These are phyloP conservation scores for Paradisaea rubra DNA, from an alignment of 2,113 vertebrate species.

Conservation along the genomic window DNA sequence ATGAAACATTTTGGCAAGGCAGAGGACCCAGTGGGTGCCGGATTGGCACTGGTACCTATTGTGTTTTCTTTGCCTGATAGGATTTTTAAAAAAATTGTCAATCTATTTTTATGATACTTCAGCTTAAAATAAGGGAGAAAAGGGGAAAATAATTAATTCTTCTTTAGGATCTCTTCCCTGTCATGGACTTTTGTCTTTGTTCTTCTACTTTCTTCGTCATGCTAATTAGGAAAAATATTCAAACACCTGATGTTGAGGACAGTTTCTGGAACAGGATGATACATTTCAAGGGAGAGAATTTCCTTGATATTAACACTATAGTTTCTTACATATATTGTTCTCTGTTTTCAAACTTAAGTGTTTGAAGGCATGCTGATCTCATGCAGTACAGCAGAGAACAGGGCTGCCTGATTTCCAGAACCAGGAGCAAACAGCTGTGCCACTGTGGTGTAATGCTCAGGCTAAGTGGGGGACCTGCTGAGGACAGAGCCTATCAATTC, in stretches of 20 bases:
- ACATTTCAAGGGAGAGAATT: not conserved
- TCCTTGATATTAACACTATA: not conserved
- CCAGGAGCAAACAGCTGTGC: not conserved
- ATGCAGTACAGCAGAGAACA: not conserved
- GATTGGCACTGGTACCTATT: not conserved
- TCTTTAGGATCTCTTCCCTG: not conserved
- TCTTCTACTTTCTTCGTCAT: not conserved
- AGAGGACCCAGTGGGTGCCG: not conserved
- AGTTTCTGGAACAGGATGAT: not conserved
- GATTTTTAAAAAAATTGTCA: not conserved
- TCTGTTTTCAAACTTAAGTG: not conserved
- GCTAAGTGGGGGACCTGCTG: not conserved
- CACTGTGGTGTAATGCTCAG: not conserved
- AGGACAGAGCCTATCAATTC: not conserved
- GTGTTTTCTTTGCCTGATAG: not conserved
- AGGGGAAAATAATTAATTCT: not conserved
- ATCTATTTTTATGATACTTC: not conserved
- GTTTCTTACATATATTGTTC: not conserved
- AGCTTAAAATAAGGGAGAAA: not conserved
- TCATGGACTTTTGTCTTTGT: not conserved
- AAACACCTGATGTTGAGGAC: not conserved
- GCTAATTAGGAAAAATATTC: not conserved
- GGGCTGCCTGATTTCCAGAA: not conserved
- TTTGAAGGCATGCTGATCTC: not conserved
- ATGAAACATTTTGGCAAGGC: conserved; percentile 44